Percentiles rank a stretch among this genome's conserved stretches.
Conservation (phyloP, 1,140 invertebrate species). For the Ceratina japonica region DNA sequence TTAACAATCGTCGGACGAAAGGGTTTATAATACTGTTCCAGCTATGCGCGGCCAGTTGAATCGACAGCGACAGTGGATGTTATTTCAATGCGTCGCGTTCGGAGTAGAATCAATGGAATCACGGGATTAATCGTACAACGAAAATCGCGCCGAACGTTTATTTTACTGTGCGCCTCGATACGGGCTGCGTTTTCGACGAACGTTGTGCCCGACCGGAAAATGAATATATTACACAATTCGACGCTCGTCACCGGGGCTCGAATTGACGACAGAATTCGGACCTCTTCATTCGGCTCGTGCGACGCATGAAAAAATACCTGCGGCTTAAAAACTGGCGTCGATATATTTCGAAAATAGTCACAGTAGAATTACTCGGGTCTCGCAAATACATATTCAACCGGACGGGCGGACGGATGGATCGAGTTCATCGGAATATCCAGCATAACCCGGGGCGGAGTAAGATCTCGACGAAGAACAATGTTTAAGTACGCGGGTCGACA, state of each 20-base stretch:
- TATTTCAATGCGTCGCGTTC: constrained; percentile 54
- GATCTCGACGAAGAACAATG: not conserved
- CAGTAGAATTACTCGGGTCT: too few relatives aligned
- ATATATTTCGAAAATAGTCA: too few relatives aligned
- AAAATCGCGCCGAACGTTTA: constrained; percentile 52
- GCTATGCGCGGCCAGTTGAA: not conserved
- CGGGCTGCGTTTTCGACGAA: constrained; percentile 3
- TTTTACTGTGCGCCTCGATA: constrained; percentile 19
- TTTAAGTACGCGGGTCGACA: too few relatives aligned
- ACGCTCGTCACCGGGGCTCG: not conserved
- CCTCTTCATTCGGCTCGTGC: too few relatives aligned
- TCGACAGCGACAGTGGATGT: constrained; percentile 9
- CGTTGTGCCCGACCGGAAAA: not conserved
- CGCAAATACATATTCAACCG: too few relatives aligned
- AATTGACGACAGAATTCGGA: not conserved
- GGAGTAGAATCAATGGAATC: constrained; percentile 46
- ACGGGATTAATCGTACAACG: constrained; percentile 53
- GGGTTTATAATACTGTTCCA: constrained; percentile 13
- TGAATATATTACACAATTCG: constrained; percentile 20
- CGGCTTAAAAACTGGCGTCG: too few relatives aligned
- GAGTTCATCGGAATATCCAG: too few relatives aligned
- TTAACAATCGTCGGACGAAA: not conserved
- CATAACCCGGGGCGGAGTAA: not conserved
- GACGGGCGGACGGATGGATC: too few relatives aligned
- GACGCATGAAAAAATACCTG: too few relatives aligned